Percentiles rank a stretch among this genome's conserved stretches.
phyloP scores from a whole-genome alignment of 2,113 vertebrate species.

The Pardalotus punctatus region DNA sequence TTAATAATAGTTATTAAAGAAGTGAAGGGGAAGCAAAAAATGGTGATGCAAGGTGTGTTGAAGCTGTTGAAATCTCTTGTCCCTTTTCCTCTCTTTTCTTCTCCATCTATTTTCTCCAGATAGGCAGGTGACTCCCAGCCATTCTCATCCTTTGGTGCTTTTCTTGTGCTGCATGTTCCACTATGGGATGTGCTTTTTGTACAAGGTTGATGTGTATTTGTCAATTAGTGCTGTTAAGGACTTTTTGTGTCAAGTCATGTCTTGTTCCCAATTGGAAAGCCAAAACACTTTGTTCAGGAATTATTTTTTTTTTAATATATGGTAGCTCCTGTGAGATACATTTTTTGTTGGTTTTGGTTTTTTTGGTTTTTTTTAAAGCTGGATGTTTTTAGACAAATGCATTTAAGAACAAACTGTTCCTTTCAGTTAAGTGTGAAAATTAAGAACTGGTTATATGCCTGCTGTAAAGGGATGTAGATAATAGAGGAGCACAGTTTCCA shows the following conservation, averaged over 20 bases:
- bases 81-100: not conserved
- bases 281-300: not conserved
- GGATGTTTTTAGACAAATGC: not conserved
- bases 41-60: constrained; percentile 1
- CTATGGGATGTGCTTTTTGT: not conserved
- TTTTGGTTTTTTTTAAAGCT: not conserved
- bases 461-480: not conserved
- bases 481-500: not conserved
- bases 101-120: not conserved
- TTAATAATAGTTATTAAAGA: constrained; percentile 53
- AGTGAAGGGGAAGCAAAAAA: not conserved
- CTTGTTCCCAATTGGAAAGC: constrained; percentile 18
- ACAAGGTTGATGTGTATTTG: not conserved
- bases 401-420: not conserved
- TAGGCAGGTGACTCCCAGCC: not conserved
- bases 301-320: not conserved
- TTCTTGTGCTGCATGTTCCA: not conserved
- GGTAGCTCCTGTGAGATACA: not conserved
- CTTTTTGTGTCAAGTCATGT: constrained; percentile 9
- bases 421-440: not conserved
- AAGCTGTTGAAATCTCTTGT: constrained; percentile 22
- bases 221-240: not conserved
- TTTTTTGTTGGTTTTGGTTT: not conserved
- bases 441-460: not conserved
- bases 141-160: not conserved